Evolutionary conservation across 2,888 invertebrate genomes (phyloP), one percentile per base, ranked within the genome.

Genomic region (Yponomeuta evonymella): DNA sequence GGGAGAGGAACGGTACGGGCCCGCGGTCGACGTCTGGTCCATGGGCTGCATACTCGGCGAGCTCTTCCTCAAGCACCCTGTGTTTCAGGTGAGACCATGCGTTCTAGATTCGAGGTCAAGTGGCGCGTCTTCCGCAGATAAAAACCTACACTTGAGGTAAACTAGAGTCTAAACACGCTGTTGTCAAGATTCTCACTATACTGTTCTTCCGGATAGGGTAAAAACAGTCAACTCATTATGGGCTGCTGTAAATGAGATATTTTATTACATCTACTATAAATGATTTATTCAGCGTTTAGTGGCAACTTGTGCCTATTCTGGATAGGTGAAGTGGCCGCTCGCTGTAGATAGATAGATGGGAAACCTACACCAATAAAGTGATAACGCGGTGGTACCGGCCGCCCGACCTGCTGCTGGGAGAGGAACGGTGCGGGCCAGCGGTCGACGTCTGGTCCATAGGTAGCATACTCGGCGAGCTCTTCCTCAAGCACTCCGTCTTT

Each of bases 371-470:
- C 51, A 99, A 99, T 92, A 99, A 99, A 89, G 94, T 99, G 67
- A 99, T 99, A 79, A 99, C 99, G 8, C 91, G 99, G 74, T 99
- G 99, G 99, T 99, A 99, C 92, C 94, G 99, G 11, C 99, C 99
- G 51, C 99, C 99, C 0, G 99, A 99, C 86, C 93, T 99, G 73
- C 91, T 99, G 74, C 93, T 99, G 51, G 99, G 99, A 4, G 99
- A 99, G 92, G 99, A 99, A 91, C 94, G 94, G 10, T 99, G 99
- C 85, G 99, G 99, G 0, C 98, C 99, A 0, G 96, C 98, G 0
- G 98, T 99, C 73, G 99, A 99, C 89, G 98, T 99, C 9, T 99
- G 99, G 99, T 99, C 98, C 83, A 98, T 98, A 90, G 99, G 99
- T 79, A 99, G 99, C 85, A 99, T 99, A 78, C 94, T 99, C 70